Conservation (phyloP, 2,797 vertebrate species). For the Okamejei kenojei region DNA sequence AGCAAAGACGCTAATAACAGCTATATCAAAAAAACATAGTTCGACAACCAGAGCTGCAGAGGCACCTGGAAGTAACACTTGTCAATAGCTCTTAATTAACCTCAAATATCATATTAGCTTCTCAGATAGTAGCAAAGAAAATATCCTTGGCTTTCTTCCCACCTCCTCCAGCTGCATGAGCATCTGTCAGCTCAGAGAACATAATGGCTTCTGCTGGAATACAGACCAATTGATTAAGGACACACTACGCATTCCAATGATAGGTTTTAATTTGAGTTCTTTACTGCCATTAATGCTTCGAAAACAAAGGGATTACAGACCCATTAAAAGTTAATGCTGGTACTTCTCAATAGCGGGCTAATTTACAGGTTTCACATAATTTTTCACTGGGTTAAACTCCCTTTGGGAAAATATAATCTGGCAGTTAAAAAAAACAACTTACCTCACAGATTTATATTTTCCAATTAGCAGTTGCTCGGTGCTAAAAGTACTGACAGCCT, state of each 20-base stretch:
- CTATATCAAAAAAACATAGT: not conserved
- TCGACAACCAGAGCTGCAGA: not conserved
- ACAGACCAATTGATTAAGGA: not conserved
- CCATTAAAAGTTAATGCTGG: not conserved
- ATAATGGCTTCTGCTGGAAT: not conserved
- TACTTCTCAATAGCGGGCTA: not conserved
- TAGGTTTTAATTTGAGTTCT: not conserved
- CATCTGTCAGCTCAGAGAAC: not conserved
- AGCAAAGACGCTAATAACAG: not conserved
- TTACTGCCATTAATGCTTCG: not conserved
- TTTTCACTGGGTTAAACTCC: not conserved
- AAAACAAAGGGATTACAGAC: not conserved
- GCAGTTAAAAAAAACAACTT: not conserved
- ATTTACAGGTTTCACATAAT: not conserved
- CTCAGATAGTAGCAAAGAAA: not conserved
- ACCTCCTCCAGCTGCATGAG: not conserved
- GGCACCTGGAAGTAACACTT: not conserved
- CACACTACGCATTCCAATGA: not conserved
- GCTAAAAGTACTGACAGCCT: not conserved
- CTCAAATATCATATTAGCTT: not conserved
- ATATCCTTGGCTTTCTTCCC: not conserved
- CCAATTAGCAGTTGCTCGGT: not conserved
- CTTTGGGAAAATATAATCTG: not conserved
- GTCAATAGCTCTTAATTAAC: conserved; percentile 19
- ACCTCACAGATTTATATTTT: conserved; percentile 16